phyloP scores from a whole-genome alignment of 2,797 vertebrate genomes.

The Hybognathus amarus region DNA sequence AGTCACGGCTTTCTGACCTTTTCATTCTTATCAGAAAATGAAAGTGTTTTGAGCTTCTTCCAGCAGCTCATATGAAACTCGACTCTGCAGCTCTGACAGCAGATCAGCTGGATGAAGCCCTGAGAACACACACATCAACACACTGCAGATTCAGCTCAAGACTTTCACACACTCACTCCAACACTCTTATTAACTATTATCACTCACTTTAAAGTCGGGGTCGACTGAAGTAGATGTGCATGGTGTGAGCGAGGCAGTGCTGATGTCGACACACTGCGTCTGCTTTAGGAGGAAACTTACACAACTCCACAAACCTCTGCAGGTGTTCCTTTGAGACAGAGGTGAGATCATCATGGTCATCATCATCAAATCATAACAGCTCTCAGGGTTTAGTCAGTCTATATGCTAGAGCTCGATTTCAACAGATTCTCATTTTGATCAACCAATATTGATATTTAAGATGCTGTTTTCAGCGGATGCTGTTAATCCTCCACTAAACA shows the following conservation, averaged over 20 bases:
- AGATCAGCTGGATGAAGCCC: constrained; percentile 90
- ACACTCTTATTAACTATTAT: no score
- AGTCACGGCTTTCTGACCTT: constrained; percentile 79
- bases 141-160: no score
- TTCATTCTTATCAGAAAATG: constrained; percentile 87
- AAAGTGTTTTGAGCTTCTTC: constrained; percentile 86
- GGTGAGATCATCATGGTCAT: no score
- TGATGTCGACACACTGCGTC: constrained; percentile 86
- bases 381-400: no score
- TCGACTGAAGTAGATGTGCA: constrained; percentile 92
- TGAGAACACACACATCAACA: constrained; percentile 58
- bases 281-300: constrained; percentile 88
- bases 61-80: constrained; percentile 93
- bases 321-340: constrained; percentile 74
- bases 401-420: no score
- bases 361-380: no score
- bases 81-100: constrained; percentile 86
- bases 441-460: no score
- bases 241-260: constrained; percentile 75
- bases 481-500: no score
- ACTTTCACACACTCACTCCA: background rate
- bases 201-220: constrained; percentile 91
- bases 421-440: no score
- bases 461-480: no score
- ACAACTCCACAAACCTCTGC: constrained; percentile 80